Percentiles rank a stretch among this genome's conserved stretches.
These are phyloP conservation scores for Hirtodrosophila histrioides DNA, from an alignment of 2,888 invertebrate genomes.

Conservation along the genomic window DNA sequence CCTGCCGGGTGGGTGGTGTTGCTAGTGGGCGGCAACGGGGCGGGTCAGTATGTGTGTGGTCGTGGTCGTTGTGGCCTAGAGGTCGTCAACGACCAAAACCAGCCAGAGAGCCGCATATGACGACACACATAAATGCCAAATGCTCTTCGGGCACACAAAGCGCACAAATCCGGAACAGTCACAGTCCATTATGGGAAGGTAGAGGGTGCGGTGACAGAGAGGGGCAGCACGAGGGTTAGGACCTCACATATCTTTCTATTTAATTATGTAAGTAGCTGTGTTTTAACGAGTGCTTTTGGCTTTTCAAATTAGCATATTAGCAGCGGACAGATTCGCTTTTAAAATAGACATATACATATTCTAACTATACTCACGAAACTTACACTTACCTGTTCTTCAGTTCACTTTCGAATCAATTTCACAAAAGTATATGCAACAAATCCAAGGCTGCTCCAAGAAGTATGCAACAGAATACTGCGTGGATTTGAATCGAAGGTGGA, in stretches of 20 bases:
- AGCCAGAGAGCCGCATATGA: constrained; percentile 28
- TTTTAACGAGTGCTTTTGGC: constrained; percentile 36
- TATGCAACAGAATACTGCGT: no score
- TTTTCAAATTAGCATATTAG: constrained; percentile 63
- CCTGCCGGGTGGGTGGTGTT: constrained; percentile 6
- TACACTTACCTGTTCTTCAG: no score
- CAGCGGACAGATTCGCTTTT: no score
- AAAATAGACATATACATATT: no score
- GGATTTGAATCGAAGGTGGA: no score
- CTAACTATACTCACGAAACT: no score
- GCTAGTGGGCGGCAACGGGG: neutral
- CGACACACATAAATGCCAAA: constrained; percentile 25
- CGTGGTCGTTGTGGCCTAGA: constrained; percentile 32
- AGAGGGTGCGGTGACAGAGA: neutral
- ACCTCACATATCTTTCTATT: constrained; percentile 27
- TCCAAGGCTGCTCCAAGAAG: no score
- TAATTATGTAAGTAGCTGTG: constrained; percentile 59
- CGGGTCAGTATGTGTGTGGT: constrained; percentile 1
- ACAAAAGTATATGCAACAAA: no score
- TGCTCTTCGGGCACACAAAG: neutral
- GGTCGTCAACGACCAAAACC: constrained; percentile 39
- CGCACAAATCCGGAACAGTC: constrained; percentile 43
- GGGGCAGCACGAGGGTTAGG: neutral
- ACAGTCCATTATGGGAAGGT: constrained; percentile 24
- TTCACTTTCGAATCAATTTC: no score